phyloP scores from a whole-genome alignment of 2,797 vertebrate species.

The Chrysolophus pictus region DNA sequence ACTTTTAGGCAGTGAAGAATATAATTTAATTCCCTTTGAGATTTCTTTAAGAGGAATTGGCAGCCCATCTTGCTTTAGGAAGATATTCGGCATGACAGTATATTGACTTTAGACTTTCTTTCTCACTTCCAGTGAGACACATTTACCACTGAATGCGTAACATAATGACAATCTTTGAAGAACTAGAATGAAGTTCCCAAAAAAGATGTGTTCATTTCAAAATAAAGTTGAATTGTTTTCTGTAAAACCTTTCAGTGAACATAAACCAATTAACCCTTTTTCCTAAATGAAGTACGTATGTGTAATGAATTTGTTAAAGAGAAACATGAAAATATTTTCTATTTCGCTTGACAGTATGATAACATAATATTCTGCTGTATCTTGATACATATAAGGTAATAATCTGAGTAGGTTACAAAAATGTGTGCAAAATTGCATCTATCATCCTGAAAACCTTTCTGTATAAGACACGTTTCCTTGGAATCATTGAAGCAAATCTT shows the following conservation, averaged over 20 bases:
- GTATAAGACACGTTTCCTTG: not conserved
- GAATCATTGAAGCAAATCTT: slow-evolving; percentile 35
- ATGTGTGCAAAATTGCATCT: not conserved
- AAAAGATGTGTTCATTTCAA: slow-evolving; percentile 47
- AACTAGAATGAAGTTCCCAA: slow-evolving; percentile 1
- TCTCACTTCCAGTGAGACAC: slow-evolving; percentile 53
- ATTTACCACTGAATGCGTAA: slow-evolving; percentile 51
- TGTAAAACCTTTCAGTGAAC: slow-evolving; percentile 5
- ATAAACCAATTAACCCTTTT: slow-evolving; percentile 19
- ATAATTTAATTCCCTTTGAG: slow-evolving; percentile 74
- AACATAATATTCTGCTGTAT: not conserved
- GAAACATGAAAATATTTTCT: slow-evolving; percentile 8
- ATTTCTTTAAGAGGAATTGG: slow-evolving; percentile 61
- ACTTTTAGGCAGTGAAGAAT: slow-evolving; percentile 65
- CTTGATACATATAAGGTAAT: not conserved
- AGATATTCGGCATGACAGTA: slow-evolving; percentile 72
- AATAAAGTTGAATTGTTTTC: slow-evolving; percentile 10
- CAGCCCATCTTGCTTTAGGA: slow-evolving; percentile 61
- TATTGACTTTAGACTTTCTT: slow-evolving; percentile 70
- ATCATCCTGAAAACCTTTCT: slow-evolving; percentile 10
- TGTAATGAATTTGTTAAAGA: not conserved
- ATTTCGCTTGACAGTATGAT: not conserved
- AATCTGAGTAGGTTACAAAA: slow-evolving; percentile 2
- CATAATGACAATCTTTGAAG: slow-evolving; percentile 56
- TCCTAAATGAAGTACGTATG: not conserved